Evolutionary conservation across 2,113 vertebrate genomes (phyloP).

Genomic region (Glareola pratincola): DNA sequence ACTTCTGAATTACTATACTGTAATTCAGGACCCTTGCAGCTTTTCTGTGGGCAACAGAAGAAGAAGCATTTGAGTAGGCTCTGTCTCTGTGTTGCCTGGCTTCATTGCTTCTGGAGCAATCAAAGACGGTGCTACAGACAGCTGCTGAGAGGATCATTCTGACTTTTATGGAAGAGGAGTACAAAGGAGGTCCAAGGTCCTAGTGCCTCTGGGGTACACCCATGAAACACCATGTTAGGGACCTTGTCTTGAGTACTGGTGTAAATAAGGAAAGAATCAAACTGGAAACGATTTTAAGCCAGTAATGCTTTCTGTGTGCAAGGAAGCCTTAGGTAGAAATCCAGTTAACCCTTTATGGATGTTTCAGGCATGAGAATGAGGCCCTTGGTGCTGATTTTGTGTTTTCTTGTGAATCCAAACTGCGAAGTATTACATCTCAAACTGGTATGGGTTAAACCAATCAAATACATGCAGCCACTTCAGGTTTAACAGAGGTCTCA

Average conservation of each 20-base stretch:
- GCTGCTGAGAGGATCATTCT: neutral
- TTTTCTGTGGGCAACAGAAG: neutral
- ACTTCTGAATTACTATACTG: neutral
- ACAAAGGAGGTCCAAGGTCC: neutral
- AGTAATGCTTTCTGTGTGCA: neutral
- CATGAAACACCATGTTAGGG: neutral
- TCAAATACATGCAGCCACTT: neutral
- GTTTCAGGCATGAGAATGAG: neutral
- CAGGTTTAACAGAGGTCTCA: neutral
- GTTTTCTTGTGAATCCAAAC: neutral
- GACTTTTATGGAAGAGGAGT: neutral
- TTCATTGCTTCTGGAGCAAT: neutral
- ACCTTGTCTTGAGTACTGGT: neutral
- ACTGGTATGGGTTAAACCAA: neutral
- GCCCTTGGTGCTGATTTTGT: fast-evolving
- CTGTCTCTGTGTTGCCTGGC: neutral
- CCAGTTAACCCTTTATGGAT: neutral
- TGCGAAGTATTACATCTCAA: neutral
- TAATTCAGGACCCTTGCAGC: neutral
- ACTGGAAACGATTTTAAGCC: neutral
- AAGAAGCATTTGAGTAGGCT: neutral
- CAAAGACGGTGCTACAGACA: neutral
- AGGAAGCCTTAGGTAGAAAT: neutral
- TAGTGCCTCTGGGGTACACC: neutral
- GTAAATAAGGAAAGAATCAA: neutral